Evolutionary conservation across 2,797 vertebrate species (phyloP).

Genomic region (Takifugu rubripes): DNA sequence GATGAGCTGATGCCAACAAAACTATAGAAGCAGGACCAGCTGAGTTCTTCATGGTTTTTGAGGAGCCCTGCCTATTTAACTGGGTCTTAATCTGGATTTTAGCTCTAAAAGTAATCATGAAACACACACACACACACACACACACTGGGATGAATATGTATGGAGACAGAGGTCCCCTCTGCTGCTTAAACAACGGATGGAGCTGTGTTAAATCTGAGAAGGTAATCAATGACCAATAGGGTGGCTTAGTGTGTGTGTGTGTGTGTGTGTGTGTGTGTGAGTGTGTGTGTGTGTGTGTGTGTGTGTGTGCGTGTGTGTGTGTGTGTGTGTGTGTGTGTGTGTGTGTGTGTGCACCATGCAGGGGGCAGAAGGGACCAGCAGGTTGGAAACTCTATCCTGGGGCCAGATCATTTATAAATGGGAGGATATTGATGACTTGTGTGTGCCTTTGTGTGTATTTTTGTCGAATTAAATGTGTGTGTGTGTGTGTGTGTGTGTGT

Average conservation of each 20-base stretch:
- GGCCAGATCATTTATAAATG: constrained; percentile 87
- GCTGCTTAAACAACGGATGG: constrained; percentile 64
- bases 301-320: constrained; percentile 40
- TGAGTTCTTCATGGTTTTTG: no score
- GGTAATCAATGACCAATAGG: constrained; percentile 76
- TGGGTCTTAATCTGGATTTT: not conserved
- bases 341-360: constrained; percentile 38
- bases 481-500: constrained; percentile 21
- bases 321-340: constrained; percentile 29
- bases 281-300: constrained; percentile 27
- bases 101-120: not conserved
- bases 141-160: constrained; percentile 37
- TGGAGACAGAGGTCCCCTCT: constrained; percentile 60
- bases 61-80: not conserved
- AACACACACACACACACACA: constrained; percentile 10
- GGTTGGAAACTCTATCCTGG: constrained; percentile 77
- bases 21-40: no score
- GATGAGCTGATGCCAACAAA: no score
- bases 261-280: constrained; percentile 35
- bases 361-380: constrained; percentile 64
- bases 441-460: constrained; percentile 30
- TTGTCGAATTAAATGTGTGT: constrained; percentile 6
- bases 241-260: constrained; percentile 44
- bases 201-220: constrained; percentile 77
- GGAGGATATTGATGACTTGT: constrained; percentile 80